These are phyloP conservation scores for Cryptomyrus ogoouensis DNA, from an alignment of 2,113 vertebrate genomes.

Conservation along the genomic window DNA sequence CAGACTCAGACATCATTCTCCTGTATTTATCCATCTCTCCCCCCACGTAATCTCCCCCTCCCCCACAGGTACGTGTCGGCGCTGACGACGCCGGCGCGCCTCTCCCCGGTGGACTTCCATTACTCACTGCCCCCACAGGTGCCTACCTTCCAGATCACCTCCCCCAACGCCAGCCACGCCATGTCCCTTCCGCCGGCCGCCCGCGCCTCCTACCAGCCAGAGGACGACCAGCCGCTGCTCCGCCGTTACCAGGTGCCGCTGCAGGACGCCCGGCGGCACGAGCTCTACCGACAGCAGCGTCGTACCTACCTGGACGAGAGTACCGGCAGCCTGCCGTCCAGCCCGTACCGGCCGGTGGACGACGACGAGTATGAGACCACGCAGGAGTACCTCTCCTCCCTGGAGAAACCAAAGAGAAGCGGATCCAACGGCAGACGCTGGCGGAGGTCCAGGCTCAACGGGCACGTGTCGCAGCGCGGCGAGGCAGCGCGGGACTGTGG, in stretches of 20 bases:
- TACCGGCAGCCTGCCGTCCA: constrained; percentile 87
- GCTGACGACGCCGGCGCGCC: constrained; percentile 89
- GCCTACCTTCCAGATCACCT: constrained; percentile 95
- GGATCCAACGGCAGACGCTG: constrained; percentile 69
- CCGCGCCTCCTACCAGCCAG: constrained; percentile 74
- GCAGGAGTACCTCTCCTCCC: constrained; percentile 85
- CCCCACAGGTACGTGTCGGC: constrained; percentile 87
- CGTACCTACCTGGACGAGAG: constrained; percentile 82
- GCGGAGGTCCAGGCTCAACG: constrained; percentile 86
- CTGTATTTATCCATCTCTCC: neutral
- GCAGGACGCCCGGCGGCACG: constrained; percentile 78
- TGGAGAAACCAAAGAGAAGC: constrained; percentile 77
- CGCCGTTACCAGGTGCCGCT: constrained; percentile 78
- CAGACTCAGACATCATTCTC: neutral
- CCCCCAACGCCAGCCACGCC: constrained; percentile 84
- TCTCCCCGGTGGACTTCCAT: constrained; percentile 92
- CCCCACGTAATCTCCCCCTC: constrained; percentile 17
- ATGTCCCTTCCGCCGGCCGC: constrained; percentile 86
- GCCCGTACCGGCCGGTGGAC: constrained; percentile 84
- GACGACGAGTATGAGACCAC: constrained; percentile 96
- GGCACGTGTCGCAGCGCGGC: constrained; percentile 83
- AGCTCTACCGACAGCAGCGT: constrained; percentile 83
- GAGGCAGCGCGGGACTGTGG: constrained; percentile 81
- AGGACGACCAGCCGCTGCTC: constrained; percentile 86
- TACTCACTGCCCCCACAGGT: constrained; percentile 88